Evolutionary conservation across 23 tunicate genomes (phyloP), one percentile per base, ranked within the genome.

Genomic region (Ciona savignyi): DNA sequence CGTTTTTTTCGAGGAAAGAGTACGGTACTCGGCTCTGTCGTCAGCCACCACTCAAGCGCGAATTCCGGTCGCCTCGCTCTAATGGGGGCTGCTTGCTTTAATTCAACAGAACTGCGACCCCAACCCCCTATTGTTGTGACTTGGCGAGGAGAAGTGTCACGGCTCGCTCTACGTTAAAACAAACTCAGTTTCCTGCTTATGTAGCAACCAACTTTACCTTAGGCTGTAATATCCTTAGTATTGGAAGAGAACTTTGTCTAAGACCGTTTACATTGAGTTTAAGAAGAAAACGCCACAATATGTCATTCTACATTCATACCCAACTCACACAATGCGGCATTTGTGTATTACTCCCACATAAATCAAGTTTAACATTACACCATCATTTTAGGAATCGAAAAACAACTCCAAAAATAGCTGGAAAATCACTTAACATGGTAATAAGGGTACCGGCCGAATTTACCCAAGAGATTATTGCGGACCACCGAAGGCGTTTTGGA

Each of bases 1-100:
- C 56, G 11, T 9, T 15, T 42, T 42, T 42, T 42, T 42, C 56
- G 56, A 6, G 9, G 15, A 42, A 9, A 9, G 56, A 15, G 56
- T 15, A 15, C 56, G 9, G 56, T 15, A 6, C 15, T 42, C 11
- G 56, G 9, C 56, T 15, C 56, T 15, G 9, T 42, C 56, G 56
- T 15, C 56, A 9, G 56, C 56, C 11, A 42, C 11, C 56, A 42
- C 56, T 42, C 56, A 15, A 42, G 56, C 56, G 56, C 56, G 56
- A 42, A 42, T 42, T 42, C 56, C 56, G 56, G 56, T 42, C 56
- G 56, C 56, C 56, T 42, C 56, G 56, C 56, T 42, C 15, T 42
- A 42, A 42, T 42, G 56, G 56, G 15, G 56, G 11, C 56, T 9
- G 56, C 11, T 42, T 6, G 56, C 15, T 42, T 42, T 42, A 42